Evolutionary conservation across 2,797 vertebrate species (phyloP).

Genomic region (Esox lucius): DNA sequence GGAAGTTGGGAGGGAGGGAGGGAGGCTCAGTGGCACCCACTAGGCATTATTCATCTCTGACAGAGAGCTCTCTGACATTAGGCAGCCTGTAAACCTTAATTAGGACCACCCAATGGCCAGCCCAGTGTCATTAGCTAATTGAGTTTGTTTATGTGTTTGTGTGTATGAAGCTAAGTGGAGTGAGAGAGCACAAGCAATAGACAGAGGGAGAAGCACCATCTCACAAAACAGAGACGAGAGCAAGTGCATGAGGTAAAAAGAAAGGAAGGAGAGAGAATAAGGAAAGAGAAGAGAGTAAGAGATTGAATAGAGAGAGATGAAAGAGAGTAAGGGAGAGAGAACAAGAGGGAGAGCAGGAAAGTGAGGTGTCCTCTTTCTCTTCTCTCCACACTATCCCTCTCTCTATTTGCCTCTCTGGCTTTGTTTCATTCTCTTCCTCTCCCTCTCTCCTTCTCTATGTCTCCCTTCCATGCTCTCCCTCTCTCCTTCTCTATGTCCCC

Average conservation of each 20-base stretch:
- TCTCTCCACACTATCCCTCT: neutral
- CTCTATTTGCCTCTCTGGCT: slow-evolving; percentile 27
- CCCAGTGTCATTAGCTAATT: slow-evolving; percentile 80
- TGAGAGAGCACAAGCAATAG: slow-evolving; percentile 46
- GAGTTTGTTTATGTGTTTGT: slow-evolving; percentile 79
- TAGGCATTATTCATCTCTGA: slow-evolving; percentile 73
- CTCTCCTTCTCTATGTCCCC: too few species aligned
- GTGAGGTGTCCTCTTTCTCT: neutral
- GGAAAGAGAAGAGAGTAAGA: slow-evolving; percentile 18
- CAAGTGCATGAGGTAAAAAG: too few species aligned
- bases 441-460: too few species aligned
- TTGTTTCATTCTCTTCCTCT: neutral
- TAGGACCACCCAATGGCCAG: slow-evolving; percentile 74
- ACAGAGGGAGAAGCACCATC: slow-evolving; percentile 20
- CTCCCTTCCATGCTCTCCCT: too few species aligned
- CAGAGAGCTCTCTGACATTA: slow-evolving; percentile 74
- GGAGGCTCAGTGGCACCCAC: slow-evolving; percentile 12
- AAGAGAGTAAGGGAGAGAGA: neutral
- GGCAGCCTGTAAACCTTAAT: slow-evolving; percentile 78
- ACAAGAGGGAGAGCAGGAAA: neutral
- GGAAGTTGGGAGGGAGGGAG: neutral
- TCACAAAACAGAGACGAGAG: slow-evolving; percentile 12
- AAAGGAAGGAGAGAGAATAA: slow-evolving; percentile 21
- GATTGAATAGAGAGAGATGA: slow-evolving; percentile 20
- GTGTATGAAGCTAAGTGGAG: slow-evolving; percentile 41